phyloP scores from a whole-genome alignment of 2,888 invertebrate genomes.

The Lumbricus terrestris region DNA sequence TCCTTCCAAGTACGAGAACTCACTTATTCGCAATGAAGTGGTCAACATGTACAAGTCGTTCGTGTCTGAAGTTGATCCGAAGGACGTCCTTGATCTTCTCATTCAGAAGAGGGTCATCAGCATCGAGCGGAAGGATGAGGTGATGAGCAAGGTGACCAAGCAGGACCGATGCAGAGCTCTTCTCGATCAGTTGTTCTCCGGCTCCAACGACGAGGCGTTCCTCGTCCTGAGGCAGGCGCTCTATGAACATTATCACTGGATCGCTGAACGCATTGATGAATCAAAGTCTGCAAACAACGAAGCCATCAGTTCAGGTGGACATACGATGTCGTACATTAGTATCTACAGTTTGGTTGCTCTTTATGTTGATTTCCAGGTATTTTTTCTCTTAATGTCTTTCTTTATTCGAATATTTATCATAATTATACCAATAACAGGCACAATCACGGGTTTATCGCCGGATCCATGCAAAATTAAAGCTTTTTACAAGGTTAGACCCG shows the following conservation, averaged over 20 bases:
- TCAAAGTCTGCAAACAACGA: background rate
- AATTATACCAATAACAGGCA: too few species aligned
- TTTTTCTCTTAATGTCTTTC: too few species aligned
- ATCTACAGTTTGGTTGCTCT: too few species aligned
- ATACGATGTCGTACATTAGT: too few species aligned
- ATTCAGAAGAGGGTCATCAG: constrained; percentile 29
- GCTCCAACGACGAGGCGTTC: constrained; percentile 18
- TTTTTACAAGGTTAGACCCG: too few species aligned
- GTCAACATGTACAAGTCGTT: constrained; percentile 25
- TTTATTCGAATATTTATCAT: too few species aligned
- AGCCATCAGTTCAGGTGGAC: background rate
- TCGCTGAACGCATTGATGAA: constrained; percentile 17
- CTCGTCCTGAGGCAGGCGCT: constrained; percentile 19
- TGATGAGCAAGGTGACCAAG: constrained; percentile 15
- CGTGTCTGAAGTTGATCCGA: constrained; percentile 25
- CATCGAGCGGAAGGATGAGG: constrained; percentile 23
- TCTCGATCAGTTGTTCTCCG: constrained; percentile 25
- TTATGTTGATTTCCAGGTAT: too few species aligned
- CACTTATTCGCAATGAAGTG: constrained; percentile 15
- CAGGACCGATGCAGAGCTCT: constrained; percentile 25
- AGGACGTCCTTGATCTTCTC: constrained; percentile 22
- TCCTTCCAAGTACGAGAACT: background rate
- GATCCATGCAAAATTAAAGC: too few species aligned
- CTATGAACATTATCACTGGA: constrained; percentile 20
- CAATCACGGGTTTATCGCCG: too few species aligned